A percentile compares a stretch with the other conserved stretches of the same genome.
These are phyloP conservation scores for Smittia sp. DNA, from an alignment of 2,888 invertebrate genomes.

Conservation along the genomic window DNA sequence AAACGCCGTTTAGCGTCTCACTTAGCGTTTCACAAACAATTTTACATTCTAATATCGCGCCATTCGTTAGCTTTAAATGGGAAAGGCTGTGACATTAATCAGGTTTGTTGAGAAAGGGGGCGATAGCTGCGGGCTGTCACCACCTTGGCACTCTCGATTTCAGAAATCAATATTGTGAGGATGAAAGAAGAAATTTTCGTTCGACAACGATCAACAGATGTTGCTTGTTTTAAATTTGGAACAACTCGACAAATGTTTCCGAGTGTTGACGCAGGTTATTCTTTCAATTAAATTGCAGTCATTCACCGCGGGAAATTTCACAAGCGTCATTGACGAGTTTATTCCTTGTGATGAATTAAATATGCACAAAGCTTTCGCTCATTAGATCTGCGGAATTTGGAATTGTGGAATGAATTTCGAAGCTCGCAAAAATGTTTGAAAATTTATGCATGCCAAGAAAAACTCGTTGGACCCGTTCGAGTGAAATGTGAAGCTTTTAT, in stretches of 20 bases:
- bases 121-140: not conserved
- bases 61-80: not conserved
- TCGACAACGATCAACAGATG: not conserved
- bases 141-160: not conserved
- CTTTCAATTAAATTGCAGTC: too few species aligned
- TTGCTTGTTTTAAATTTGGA: not conserved
- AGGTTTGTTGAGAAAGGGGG: not conserved
- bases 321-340: too few species aligned
- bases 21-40: slow-evolving; percentile 1
- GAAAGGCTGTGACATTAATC: not conserved
- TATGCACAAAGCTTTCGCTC: too few species aligned
- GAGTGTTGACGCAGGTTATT: too few species aligned
- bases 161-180: not conserved
- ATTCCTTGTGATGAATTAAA: too few species aligned
- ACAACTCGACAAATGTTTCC: not conserved
- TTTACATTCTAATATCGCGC: not conserved
- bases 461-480: too few species aligned
- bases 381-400: too few species aligned
- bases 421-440: too few species aligned
- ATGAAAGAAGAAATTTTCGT: not conserved
- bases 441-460: too few species aligned
- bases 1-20: not conserved
- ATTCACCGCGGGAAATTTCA: too few species aligned
- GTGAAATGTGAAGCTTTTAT: too few species aligned
- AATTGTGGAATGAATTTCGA: too few species aligned